Evolutionary conservation across 2,113 vertebrate species (phyloP).

Genomic region (Ammodytes marinus): DNA sequence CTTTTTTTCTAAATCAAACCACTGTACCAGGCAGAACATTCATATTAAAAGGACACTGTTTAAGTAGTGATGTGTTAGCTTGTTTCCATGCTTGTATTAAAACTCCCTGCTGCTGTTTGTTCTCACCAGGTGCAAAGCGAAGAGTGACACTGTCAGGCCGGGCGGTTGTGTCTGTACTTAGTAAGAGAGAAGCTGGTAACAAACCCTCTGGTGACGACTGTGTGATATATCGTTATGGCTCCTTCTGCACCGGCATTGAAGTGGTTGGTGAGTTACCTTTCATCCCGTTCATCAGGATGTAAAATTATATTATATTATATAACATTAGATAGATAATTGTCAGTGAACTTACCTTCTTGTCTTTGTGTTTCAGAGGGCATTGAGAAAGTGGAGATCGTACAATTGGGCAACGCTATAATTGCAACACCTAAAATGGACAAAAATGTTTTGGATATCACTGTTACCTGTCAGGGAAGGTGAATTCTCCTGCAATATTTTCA

Average conservation of each 20-base stretch:
- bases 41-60: not conserved
- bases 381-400: constrained; percentile 90
- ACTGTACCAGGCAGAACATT: not conserved
- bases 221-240: constrained; percentile 93
- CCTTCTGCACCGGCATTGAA: constrained; percentile 88
- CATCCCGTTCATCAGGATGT: not conserved
- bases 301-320: not conserved
- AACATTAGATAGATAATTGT: not conserved
- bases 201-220: constrained; percentile 81
- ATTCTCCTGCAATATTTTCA: not conserved
- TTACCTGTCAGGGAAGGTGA: constrained; percentile 94
- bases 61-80: too few relatives aligned
- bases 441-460: constrained; percentile 89
- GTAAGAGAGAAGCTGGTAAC: constrained; percentile 81
- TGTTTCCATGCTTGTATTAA: too few relatives aligned
- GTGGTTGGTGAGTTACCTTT: constrained; percentile 88
- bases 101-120: constrained; percentile 4
- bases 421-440: constrained; percentile 59
- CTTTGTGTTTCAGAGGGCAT: constrained; percentile 88
- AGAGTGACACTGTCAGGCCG: constrained; percentile 44
- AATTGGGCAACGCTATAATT: constrained; percentile 81
- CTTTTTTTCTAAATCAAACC: not conserved
- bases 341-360: not conserved
- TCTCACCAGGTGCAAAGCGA: constrained; percentile 31
- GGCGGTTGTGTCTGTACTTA: constrained; percentile 69